Evolutionary conservation across 2,888 invertebrate genomes (phyloP).

Genomic region (Seira ritae): DNA sequence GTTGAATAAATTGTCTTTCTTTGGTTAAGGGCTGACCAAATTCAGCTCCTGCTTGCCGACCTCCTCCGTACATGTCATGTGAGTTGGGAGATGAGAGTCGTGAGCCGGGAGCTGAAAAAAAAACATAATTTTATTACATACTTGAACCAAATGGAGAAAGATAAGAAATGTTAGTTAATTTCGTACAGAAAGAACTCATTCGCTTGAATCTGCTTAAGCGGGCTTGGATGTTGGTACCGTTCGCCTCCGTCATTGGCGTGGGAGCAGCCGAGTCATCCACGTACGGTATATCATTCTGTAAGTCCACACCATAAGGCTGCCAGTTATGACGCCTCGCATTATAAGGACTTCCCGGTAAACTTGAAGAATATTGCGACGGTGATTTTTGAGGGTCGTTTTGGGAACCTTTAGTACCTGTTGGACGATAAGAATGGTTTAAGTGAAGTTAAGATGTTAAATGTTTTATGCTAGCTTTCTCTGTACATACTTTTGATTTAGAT

Average conservation of each 20-base stretch:
- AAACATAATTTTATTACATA: too few relatives aligned
- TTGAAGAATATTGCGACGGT: slow-evolving; percentile 96
- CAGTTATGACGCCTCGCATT: slow-evolving; percentile 91
- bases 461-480: too few relatives aligned
- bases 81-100: slow-evolving; percentile 97
- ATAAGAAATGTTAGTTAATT: too few relatives aligned
- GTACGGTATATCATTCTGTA: slow-evolving; percentile 91
- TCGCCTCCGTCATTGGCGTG: slow-evolving; percentile 98
- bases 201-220: too few relatives aligned
- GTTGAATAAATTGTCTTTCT: slow-evolving; percentile 85
- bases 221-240: slow-evolving; percentile 92
- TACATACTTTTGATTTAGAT: too few relatives aligned
- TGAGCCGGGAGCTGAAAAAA: slow-evolving; percentile 80
- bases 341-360: slow-evolving; percentile 97
- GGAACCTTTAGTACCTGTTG: too few relatives aligned
- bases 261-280: slow-evolving; percentile 98
- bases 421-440: too few relatives aligned
- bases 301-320: slow-evolving; percentile 89
- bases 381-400: slow-evolving; percentile 92
- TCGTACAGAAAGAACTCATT: too few relatives aligned
- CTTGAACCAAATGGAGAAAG: too few relatives aligned
- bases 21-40: slow-evolving; percentile 83
- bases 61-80: slow-evolving; percentile 86
- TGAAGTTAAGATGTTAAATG: too few relatives aligned
- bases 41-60: slow-evolving; percentile 73